These are phyloP conservation scores for Micronisus gabar DNA, from an alignment of 2,113 vertebrate species.

Conservation along the genomic window DNA sequence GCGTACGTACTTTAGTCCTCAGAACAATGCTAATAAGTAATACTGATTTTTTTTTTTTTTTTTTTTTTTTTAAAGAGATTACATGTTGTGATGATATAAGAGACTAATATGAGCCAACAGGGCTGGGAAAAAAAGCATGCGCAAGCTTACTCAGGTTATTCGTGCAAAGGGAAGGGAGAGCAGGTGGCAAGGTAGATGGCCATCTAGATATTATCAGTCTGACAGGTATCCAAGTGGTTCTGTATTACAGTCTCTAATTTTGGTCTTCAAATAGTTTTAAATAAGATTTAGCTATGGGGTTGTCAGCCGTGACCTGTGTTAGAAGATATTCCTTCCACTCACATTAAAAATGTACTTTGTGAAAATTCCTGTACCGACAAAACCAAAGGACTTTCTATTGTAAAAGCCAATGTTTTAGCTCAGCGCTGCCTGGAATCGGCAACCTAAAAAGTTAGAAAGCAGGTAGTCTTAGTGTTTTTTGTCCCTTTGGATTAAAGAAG, in stretches of 20 bases:
- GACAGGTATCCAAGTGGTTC: slow-evolving; percentile 20
- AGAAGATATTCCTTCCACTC: background rate
- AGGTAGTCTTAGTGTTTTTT: background rate
- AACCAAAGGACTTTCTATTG: slow-evolving; percentile 2
- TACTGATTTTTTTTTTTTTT: background rate
- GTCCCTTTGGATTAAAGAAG: slow-evolving; percentile 14
- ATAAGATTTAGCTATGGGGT: slow-evolving; percentile 3
- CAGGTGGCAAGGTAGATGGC: slow-evolving; percentile 20
- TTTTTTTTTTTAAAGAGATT: background rate
- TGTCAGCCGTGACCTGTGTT: background rate
- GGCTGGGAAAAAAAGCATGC: background rate
- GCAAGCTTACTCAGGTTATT: slow-evolving; percentile 2
- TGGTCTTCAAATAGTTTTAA: slow-evolving; percentile 19
- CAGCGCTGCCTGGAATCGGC: slow-evolving; percentile 14
- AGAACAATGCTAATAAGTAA: background rate
- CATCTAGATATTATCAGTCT: slow-evolving; percentile 5
- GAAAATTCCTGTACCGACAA: slow-evolving; percentile 14
- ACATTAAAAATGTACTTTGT: slow-evolving; percentile 5
- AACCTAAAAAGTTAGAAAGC: background rate
- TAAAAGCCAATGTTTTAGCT: slow-evolving; percentile 32
- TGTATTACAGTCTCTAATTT: slow-evolving; percentile 29
- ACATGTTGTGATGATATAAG: background rate
- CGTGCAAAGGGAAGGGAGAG: background rate
- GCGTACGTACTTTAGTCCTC: background rate
- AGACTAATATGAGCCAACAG: background rate